Evolutionary conservation across 23 tunicate genomes (phyloP).

Genomic region (Oikopleura vanhoeffeni): DNA sequence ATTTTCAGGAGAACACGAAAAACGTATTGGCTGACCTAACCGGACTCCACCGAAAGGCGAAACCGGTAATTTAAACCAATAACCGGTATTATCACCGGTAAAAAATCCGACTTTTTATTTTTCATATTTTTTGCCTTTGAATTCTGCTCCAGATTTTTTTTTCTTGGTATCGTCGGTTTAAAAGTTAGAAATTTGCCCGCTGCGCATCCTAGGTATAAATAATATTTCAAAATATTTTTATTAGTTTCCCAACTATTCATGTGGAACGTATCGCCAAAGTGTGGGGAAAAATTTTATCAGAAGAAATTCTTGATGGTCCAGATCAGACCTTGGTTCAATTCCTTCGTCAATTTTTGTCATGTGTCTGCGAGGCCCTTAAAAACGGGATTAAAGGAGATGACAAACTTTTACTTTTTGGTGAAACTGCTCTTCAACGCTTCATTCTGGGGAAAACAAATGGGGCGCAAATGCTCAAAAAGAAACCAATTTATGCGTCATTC

Average conservation of each 20-base stretch:
- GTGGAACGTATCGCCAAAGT: constrained; percentile 9
- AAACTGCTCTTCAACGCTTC: neutral
- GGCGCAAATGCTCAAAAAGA: neutral
- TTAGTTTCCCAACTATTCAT: neutral
- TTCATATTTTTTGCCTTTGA: too few relatives aligned
- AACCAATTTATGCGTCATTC: neutral
- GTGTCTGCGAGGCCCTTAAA: neutral
- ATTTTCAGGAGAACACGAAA: too few relatives aligned
- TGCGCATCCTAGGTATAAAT: too few relatives aligned
- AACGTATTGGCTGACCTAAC: too few relatives aligned
- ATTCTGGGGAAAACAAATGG: neutral
- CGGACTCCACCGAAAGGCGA: too few relatives aligned
- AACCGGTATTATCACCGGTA: too few relatives aligned
- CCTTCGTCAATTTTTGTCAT: neutral
- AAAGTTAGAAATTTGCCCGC: too few relatives aligned
- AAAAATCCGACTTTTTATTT: too few relatives aligned
- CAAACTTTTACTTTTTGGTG: neutral
- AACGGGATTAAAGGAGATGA: neutral
- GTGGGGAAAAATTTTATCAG: constrained; percentile 2
- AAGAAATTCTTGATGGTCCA: neutral
- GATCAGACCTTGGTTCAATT: neutral
- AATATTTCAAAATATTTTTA: too few relatives aligned
- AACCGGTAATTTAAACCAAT: too few relatives aligned
- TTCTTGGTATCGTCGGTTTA: too few relatives aligned
- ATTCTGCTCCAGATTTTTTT: too few relatives aligned